Percentiles rank a stretch among this genome's conserved stretches.
phyloP scores from a whole-genome alignment of 2,797 vertebrate species.

The Sus cebifrons region DNA sequence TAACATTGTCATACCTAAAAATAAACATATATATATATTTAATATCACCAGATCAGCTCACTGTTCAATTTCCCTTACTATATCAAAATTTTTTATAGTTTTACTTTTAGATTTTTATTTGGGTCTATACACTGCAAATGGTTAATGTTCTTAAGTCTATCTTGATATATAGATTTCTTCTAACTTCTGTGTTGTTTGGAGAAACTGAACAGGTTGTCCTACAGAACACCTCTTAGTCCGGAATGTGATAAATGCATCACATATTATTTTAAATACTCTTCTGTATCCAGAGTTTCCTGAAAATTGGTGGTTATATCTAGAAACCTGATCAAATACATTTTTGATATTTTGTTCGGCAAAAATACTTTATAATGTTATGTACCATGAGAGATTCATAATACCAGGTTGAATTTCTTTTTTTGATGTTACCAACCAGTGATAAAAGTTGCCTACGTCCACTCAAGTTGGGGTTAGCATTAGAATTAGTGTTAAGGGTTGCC shows the following conservation, averaged over 20 bases:
- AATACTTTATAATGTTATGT: background rate
- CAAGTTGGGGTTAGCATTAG: background rate
- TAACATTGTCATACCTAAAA: background rate
- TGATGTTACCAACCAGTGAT: background rate
- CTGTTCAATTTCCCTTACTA: background rate
- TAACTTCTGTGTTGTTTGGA: background rate
- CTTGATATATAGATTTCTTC: background rate
- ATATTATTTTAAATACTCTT: background rate
- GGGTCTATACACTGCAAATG: background rate
- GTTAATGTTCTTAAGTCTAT: background rate
- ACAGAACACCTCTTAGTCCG: background rate
- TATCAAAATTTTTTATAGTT: background rate
- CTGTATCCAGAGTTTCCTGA: background rate
- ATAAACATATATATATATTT: background rate
- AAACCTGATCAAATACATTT: background rate
- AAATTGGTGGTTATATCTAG: background rate
- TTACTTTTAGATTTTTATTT: constrained; percentile 5
- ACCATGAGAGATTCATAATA: background rate
- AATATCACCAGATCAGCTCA: background rate
- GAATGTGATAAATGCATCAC: background rate
- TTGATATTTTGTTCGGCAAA: constrained; percentile 39
- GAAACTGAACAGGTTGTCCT: background rate
- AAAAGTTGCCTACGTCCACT: background rate
- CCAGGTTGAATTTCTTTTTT: background rate
- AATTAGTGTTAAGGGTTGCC: background rate